Conservation (phyloP, 23 tunicate species). For the Ascidia mentula region DNA sequence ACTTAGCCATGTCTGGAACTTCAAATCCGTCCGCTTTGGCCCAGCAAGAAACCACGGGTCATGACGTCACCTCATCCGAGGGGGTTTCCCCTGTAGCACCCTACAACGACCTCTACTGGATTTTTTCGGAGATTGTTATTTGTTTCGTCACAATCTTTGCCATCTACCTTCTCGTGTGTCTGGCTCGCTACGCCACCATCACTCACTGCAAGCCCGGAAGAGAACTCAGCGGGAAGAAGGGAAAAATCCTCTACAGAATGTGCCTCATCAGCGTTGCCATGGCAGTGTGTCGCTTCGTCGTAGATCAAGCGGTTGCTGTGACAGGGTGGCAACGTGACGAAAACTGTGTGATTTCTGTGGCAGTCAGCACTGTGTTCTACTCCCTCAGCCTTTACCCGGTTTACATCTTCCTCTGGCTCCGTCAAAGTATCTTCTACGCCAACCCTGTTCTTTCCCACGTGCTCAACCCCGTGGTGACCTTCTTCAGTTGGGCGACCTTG, state of each 20-base stretch:
- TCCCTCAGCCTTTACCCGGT: constrained; percentile 73
- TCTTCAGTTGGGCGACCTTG: constrained; percentile 65
- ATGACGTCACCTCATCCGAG: background rate
- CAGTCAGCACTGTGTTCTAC: constrained; percentile 80
- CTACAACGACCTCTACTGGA: constrained; percentile 56
- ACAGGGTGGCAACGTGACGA: constrained; percentile 45
- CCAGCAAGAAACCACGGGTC: background rate
- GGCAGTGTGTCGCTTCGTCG: constrained; percentile 55
- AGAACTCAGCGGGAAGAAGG: constrained; percentile 76
- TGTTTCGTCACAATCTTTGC: constrained; percentile 37
- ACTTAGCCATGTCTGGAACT: background rate
- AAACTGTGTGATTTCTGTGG: constrained; percentile 47
- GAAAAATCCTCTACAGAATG: constrained; percentile 57
- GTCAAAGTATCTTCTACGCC: constrained; percentile 88
- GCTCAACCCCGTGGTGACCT: constrained; percentile 70
- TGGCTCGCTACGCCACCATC: constrained; percentile 51
- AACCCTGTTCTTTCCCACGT: constrained; percentile 88
- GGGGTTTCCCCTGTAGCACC: constrained; percentile 21
- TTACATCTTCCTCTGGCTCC: constrained; percentile 87
- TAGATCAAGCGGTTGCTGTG: constrained; percentile 79
- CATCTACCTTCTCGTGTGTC: constrained; percentile 63
- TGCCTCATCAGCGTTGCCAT: constrained; percentile 58
- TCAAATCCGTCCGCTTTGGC: background rate
- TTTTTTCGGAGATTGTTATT: constrained; percentile 43
- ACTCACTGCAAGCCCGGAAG: constrained; percentile 69